Conservation (phyloP, 2,797 vertebrate genomes). For the Lagorchestes hirsutus region DNA sequence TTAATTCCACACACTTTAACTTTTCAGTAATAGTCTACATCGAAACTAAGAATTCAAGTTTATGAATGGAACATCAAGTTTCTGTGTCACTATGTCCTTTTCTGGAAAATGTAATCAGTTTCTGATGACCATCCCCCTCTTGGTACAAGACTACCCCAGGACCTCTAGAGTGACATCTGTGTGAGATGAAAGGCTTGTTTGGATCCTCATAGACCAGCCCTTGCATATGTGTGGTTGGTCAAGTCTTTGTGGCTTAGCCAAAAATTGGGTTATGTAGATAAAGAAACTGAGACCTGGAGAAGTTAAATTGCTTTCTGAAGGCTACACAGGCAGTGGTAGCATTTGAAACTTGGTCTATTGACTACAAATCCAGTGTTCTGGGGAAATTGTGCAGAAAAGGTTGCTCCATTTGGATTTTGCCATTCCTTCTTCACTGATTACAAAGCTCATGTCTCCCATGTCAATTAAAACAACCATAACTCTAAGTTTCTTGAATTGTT, state of each 20-base stretch:
- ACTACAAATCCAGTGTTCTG: not conserved
- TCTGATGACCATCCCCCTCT: not conserved
- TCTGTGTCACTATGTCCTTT: not conserved
- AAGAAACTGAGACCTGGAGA: not conserved
- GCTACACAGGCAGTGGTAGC: not conserved
- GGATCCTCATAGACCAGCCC: not conserved
- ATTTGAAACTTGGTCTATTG: not conserved
- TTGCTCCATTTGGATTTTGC: not conserved
- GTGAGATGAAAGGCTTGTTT: not conserved
- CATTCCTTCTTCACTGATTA: not conserved
- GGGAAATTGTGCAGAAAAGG: fast-evolving
- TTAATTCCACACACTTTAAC: not conserved
- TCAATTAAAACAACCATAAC: not conserved
- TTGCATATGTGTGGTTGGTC: not conserved
- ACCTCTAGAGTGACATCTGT: not conserved
- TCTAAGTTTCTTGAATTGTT: conserved; percentile 39
- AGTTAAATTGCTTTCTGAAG: not conserved
- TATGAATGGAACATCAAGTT: not conserved
- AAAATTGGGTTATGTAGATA: not conserved
- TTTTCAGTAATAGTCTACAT: not conserved
- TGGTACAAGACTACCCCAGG: not conserved
- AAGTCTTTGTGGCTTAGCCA: not conserved
- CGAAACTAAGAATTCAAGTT: not conserved
- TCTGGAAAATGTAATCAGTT: not conserved
- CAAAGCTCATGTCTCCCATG: not conserved